Base-by-base conservation (phyloP, 2,888 invertebrate genomes). In the Papilio protenor region DNA sequence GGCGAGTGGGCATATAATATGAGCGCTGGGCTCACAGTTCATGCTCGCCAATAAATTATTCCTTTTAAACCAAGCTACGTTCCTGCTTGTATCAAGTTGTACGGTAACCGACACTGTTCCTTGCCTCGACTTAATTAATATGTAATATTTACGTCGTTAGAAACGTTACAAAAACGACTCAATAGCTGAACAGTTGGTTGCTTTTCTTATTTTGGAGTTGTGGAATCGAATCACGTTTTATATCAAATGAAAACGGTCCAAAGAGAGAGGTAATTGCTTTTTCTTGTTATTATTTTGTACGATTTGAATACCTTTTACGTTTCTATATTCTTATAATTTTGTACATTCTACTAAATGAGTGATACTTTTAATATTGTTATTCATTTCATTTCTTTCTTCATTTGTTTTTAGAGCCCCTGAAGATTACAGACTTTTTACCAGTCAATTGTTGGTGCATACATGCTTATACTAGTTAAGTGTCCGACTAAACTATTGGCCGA, bases 41-140 rank as follows among this genome's bases (percentile, higher is more conserved):
- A 75, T 45, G 69, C 69, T 75, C 11, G 40, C 69, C 57, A 55
- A 69, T 75, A 69, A 75, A 75, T 75, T 52, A 75, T 75, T 75
- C 74, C 52, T 75, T 75, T 64, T 66, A 64, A 75, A 66, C 64
- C 74, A 23, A 49, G 47, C 64, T 49, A n/a, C 64, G 74, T 64
- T 33, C 66, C 66, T 61, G 59, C 12, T 40, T 66, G 40, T 66
- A 66, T 66, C 33, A 75, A 75, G 64, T 74, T 74, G 27, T 49
- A 75, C 49, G 27, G 64, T 33, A 21, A 52, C 74, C 61, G 61
- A 59, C 33, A 59, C 59, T 55, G 73, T 45, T 73, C 10, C 73
- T 73, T 73, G 47, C 18, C 45, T 33, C 40, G 55, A 59, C 45
- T 73, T 73, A 73, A 73, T 16, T 73, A 45, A 66, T 66, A 66